These are phyloP conservation scores for Patagioenas fasciata DNA, from an alignment of 2,113 vertebrate species.

Conservation along the genomic window DNA sequence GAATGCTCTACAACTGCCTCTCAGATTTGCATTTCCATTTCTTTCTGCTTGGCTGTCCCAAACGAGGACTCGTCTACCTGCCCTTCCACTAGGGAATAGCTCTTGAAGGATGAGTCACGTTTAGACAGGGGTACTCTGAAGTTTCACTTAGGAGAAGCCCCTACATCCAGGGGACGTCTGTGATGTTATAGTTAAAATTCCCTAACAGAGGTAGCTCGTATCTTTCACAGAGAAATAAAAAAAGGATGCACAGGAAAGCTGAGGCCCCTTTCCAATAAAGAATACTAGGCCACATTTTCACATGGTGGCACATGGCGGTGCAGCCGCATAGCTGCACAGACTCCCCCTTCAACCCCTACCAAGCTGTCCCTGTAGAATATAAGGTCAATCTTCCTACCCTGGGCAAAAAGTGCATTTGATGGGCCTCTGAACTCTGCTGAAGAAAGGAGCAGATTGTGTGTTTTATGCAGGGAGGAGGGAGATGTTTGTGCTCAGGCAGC, in stretches of 20 bases:
- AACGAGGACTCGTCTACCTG: neutral
- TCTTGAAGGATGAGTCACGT: neutral
- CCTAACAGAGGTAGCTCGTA: neutral
- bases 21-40: neutral
- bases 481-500: constrained; percentile 61
- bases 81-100: neutral
- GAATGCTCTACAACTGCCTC: neutral
- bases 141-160: neutral
- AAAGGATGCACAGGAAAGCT: neutral
- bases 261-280: neutral
- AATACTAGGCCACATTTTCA: neutral
- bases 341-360: neutral
- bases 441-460: neutral
- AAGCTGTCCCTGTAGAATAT: neutral
- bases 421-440: constrained; percentile 26
- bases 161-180: neutral
- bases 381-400: neutral
- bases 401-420: constrained; percentile 11
- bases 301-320: neutral
- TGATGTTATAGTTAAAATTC: neutral
- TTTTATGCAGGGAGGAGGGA: constrained; percentile 2
- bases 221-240: neutral
- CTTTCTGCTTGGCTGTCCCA: neutral
- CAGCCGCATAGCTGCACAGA: neutral
- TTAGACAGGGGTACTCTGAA: neutral